Conservation (phyloP, 2,797 vertebrate genomes). For the Erpetoichthys calabaricus region DNA sequence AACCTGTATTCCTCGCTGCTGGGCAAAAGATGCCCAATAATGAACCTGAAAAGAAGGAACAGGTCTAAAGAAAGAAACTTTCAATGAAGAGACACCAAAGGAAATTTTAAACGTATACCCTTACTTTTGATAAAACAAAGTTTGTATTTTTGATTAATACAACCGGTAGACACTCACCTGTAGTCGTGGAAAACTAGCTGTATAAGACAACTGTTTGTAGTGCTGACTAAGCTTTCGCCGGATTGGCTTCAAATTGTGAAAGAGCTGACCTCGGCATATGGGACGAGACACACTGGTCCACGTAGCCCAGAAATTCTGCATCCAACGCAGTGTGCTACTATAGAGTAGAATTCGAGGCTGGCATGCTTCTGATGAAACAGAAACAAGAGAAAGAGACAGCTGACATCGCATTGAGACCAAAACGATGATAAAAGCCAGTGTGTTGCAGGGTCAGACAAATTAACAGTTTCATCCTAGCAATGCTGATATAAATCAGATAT, state of each 20-base stretch:
- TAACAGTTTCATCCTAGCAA: too few species aligned
- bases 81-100: not conserved
- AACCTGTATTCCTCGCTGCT: slow-evolving; percentile 88
- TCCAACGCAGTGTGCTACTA: slow-evolving; percentile 96
- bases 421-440: too few species aligned
- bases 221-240: slow-evolving; percentile 95
- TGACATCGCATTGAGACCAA: too few species aligned
- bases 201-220: slow-evolving; percentile 92
- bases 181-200: slow-evolving; percentile 76
- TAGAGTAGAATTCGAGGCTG: slow-evolving; percentile 86
- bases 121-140: not conserved
- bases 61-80: not conserved
- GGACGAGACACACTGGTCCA: slow-evolving; percentile 89
- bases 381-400: not conserved
- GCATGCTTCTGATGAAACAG: slow-evolving; percentile 47
- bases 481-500: too few species aligned
- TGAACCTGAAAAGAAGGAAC: slow-evolving; percentile 58
- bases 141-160: not conserved
- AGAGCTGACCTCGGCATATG: slow-evolving; percentile 90
- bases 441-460: too few species aligned
- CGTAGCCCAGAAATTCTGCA: slow-evolving; percentile 98
- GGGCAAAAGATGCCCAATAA: slow-evolving; percentile 96
- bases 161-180: slow-evolving; percentile 51
- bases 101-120: not conserved
- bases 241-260: slow-evolving; percentile 75